Percentiles rank a stretch among this genome's conserved stretches.
Conservation (phyloP, 2,888 invertebrate genomes). For the Pachydiplax longipennis region DNA sequence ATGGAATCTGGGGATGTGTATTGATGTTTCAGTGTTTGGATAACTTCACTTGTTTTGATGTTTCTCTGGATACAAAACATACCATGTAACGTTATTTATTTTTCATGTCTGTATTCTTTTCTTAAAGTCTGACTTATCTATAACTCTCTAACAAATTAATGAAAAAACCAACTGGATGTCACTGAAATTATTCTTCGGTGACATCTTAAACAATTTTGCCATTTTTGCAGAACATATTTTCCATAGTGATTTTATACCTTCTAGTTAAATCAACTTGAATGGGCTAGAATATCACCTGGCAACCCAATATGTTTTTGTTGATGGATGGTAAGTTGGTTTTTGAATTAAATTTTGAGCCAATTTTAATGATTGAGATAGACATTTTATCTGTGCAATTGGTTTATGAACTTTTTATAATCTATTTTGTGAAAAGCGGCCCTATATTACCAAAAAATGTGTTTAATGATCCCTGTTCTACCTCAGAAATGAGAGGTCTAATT, state of each 20-base stretch:
- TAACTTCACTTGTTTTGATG: background rate
- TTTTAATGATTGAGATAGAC: background rate
- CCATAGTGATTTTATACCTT: too few species aligned
- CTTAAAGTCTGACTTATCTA: too few species aligned
- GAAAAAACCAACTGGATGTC: too few species aligned
- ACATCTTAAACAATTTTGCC: too few species aligned
- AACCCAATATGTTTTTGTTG: background rate
- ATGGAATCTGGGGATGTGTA: background rate
- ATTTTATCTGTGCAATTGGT: background rate
- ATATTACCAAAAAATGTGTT: background rate
- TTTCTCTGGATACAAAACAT: too few species aligned
- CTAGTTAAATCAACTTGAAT: too few species aligned
- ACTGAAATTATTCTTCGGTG: too few species aligned
- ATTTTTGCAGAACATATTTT: too few species aligned
- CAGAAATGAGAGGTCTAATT: constrained; percentile 6
- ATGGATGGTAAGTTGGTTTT: background rate
- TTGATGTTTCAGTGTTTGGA: background rate
- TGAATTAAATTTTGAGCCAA: background rate
- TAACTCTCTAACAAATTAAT: too few species aligned
- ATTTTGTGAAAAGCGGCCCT: background rate
- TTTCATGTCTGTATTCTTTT: too few species aligned
- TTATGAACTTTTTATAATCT: background rate
- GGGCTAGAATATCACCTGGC: too few species aligned
- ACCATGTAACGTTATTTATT: too few species aligned
- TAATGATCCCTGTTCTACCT: constrained; percentile 16